Base-by-base conservation (phyloP, 2,113 vertebrate genomes). In the Xenus cinereus region DNA sequence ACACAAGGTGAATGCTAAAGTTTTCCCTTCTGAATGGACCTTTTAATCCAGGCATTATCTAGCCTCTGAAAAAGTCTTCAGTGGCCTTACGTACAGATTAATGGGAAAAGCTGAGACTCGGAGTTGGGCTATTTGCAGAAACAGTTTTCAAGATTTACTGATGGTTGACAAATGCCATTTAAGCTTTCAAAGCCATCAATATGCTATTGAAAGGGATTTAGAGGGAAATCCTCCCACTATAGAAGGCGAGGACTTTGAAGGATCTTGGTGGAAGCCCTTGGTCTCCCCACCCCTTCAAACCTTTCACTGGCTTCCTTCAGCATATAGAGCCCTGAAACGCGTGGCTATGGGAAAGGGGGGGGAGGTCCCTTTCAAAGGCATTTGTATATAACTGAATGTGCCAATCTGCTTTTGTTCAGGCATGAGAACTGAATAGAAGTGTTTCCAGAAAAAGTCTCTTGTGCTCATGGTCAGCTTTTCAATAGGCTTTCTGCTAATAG, bases 101-200 rank as follows among this genome's bases (percentile, higher is more conserved):
- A 97, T 97, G 97, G 97, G 96, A 95, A 98, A 98, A 97, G 94
- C 97, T 64, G 69, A 98, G 96, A 95, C 97, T 97, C 69, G 12
- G 95, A 97, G 95, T 97, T 97, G 88, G 92, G 96, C 97, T 97
- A 96, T 97, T 98, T 98, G 96, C 97, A 97, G 95, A 98, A 98
- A 97, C 97, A 97, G 77, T 98, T 98, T 98, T 98, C 93, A 97
- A 98, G 98, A 97, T 98, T 98, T 98, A 98, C 97, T 95, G 95
- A 97, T 97, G 97, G 97, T 97, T 98, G 97, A 98, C 98, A 96
- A 98, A 98, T 98, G 97, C 98, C 97, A 98, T 97, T 98, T 98
- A 97, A 97, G 97, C 93, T 96, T 98, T 98, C 97, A 98, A 97
- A 98, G 97, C 95, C 96, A 98, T 97, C 97, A 98, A 96, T 98